A percentile compares a stretch with the other conserved stretches of the same genome.
These are phyloP conservation scores for Meloidogyne chitwoodi DNA, from an alignment of 1,140 invertebrate genomes.

Conservation along the genomic window DNA sequence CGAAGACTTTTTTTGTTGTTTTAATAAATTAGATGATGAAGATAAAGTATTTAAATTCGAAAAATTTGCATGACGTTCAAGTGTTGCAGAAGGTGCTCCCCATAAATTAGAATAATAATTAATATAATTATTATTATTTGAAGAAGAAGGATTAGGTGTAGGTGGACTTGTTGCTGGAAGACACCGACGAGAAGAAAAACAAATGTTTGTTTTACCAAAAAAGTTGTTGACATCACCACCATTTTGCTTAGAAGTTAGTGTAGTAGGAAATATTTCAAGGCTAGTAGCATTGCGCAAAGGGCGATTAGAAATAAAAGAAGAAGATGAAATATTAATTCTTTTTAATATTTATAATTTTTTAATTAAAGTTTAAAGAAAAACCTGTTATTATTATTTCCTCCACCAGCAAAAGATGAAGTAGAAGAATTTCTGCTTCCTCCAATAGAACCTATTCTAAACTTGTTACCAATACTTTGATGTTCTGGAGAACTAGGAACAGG, in stretches of 20 bases:
- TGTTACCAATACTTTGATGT: neutral
- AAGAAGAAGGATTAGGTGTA: slow-evolving; percentile 3
- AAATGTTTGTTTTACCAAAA: neutral
- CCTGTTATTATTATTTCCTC: neutral
- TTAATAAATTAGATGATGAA: slow-evolving; percentile 6
- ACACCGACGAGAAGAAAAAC: neutral
- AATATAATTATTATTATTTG: neutral
- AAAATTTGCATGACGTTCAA: slow-evolving; percentile 18
- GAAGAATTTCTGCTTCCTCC: neutral
- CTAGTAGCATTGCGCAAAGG: slow-evolving; percentile 11
- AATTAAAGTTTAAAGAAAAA: neutral
- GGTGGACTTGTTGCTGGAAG: slow-evolving; percentile 15
- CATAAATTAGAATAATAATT: neutral
- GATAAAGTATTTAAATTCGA: slow-evolving; percentile 10
- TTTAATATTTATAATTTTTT: no score
- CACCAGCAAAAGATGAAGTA: neutral
- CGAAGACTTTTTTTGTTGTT: neutral
- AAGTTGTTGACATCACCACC: neutral
- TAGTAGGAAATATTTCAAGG: slow-evolving; percentile 10
- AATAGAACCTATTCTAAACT: neutral
- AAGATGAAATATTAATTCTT: neutral
- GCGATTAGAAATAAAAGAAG: neutral
- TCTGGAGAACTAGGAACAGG: slow-evolving; percentile 11
- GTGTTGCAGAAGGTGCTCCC: neutral
- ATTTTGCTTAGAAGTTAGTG: neutral